Conservation (phyloP, 2,888 invertebrate genomes). For the Torymus auratus region DNA sequence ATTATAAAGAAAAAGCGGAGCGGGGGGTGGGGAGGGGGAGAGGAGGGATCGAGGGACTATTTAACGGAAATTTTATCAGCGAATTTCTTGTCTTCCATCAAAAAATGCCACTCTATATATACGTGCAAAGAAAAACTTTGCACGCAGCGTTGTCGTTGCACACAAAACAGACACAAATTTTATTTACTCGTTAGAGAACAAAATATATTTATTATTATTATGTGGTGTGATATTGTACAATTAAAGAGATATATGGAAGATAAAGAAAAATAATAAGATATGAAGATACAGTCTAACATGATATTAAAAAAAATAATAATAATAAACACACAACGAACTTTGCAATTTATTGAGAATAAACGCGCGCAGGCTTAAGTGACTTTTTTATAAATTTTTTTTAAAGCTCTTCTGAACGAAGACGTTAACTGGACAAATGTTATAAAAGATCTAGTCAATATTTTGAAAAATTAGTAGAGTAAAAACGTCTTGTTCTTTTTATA, state of each 20-base stretch:
- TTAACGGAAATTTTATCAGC: conserved; percentile 28
- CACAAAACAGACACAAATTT: conserved; percentile 34
- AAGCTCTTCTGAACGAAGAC: conserved; percentile 12
- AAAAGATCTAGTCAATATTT: conserved; percentile 51
- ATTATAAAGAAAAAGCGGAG: not conserved
- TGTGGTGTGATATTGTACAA: conserved; percentile 57
- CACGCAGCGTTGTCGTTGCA: conserved; percentile 43
- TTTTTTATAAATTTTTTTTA: conserved; percentile 53
- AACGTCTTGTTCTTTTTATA: conserved; percentile 38
- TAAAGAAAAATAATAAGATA: conserved; percentile 10
- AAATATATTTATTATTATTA: conserved; percentile 46
- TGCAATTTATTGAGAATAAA: conserved; percentile 50
- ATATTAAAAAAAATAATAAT: conserved; percentile 12
- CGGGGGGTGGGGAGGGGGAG: not conserved
- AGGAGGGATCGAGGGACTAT: not conserved
- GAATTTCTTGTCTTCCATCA: conserved; percentile 55
- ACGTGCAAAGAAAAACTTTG: not conserved
- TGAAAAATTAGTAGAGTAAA: conserved; percentile 28
- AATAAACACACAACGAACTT: conserved; percentile 57
- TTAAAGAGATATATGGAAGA: conserved; percentile 30
- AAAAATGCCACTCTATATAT: conserved; percentile 25
- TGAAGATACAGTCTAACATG: conserved; percentile 20
- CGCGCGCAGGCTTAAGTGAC: conserved; percentile 54
- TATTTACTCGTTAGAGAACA: conserved; percentile 54
- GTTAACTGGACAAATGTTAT: conserved; percentile 8